Conservation (phyloP, 2,113 vertebrate genomes). For the Sterna hirundo region DNA sequence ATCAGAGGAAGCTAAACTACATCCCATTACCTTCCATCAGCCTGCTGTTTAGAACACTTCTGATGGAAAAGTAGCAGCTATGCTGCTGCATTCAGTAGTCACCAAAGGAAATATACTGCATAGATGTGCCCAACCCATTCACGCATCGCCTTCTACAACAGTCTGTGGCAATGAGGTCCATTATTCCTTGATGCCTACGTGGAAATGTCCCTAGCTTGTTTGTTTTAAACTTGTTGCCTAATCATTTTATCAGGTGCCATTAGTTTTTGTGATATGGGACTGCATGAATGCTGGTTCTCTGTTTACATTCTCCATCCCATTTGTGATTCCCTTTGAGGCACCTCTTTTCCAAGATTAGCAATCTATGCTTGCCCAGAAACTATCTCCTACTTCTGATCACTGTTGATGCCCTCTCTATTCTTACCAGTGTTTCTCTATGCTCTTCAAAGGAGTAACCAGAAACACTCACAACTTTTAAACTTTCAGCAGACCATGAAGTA, state of each 20-base stretch:
- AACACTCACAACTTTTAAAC: slow-evolving; percentile 1
- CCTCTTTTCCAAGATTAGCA: not conserved
- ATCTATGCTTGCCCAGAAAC: not conserved
- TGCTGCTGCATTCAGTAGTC: not conserved
- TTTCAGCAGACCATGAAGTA: slow-evolving; percentile 20
- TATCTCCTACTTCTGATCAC: slow-evolving; percentile 2
- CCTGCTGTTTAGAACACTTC: not conserved
- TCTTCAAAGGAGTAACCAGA: slow-evolving; percentile 3
- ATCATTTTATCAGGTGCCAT: not conserved
- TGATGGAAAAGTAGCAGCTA: not conserved
- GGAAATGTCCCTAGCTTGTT: not conserved
- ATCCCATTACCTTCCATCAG: not conserved
- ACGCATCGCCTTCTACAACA: not conserved
- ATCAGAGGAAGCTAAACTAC: not conserved
- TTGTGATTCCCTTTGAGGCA: not conserved
- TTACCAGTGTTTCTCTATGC: not conserved
- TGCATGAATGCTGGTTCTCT: not conserved
- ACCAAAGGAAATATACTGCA: not conserved
- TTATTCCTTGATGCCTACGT: not conserved
- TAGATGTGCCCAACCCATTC: not conserved
- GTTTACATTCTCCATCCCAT: slow-evolving; percentile 12
- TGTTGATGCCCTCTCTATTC: not conserved
- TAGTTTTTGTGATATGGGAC: slow-evolving; percentile 13
- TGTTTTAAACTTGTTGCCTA: slow-evolving; percentile 35
- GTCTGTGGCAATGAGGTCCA: not conserved